These are phyloP conservation scores for Tokudaia tokunoshimensis DNA, from an alignment of 2,797 vertebrate genomes.

Conservation along the genomic window DNA sequence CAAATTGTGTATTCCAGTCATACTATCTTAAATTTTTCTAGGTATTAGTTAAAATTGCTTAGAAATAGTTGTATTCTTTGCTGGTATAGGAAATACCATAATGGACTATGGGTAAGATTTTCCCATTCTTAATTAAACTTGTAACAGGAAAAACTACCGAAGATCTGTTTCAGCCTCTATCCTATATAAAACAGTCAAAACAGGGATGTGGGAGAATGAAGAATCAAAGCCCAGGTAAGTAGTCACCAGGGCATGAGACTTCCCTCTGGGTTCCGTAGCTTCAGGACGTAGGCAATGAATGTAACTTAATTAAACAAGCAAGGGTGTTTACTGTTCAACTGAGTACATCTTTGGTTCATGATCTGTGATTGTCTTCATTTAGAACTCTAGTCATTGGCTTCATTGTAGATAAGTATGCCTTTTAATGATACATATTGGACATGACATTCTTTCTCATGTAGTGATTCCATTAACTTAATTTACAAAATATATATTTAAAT, in stretches of 20 bases:
- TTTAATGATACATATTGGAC: constrained; percentile 73
- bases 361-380: constrained; percentile 73
- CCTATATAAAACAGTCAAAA: constrained; percentile 94
- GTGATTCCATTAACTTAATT: constrained; percentile 71
- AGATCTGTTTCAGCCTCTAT: constrained; percentile 93
- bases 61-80: constrained; percentile 89
- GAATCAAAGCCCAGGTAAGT: constrained; percentile 91
- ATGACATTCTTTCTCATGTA: constrained; percentile 77
- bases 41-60: constrained; percentile 86
- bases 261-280: constrained; percentile 86
- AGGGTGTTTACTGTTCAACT: constrained; percentile 70
- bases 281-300: constrained; percentile 85
- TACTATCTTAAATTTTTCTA: constrained; percentile 84
- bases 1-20: constrained; percentile 81
- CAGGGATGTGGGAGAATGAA: constrained; percentile 93
- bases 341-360: constrained; percentile 62
- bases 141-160: constrained; percentile 93
- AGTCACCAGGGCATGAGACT: constrained; percentile 87
- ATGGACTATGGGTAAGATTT: constrained; percentile 92
- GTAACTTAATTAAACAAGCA: constrained; percentile 79
- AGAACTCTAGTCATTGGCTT: constrained; percentile 73
- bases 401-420: constrained; percentile 69
- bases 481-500: constrained; percentile 55
- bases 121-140: constrained; percentile 94
- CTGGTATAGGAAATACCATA: constrained; percentile 88